phyloP scores from a whole-genome alignment of 2,888 invertebrate species.

The Flabesymbios commensalis region DNA sequence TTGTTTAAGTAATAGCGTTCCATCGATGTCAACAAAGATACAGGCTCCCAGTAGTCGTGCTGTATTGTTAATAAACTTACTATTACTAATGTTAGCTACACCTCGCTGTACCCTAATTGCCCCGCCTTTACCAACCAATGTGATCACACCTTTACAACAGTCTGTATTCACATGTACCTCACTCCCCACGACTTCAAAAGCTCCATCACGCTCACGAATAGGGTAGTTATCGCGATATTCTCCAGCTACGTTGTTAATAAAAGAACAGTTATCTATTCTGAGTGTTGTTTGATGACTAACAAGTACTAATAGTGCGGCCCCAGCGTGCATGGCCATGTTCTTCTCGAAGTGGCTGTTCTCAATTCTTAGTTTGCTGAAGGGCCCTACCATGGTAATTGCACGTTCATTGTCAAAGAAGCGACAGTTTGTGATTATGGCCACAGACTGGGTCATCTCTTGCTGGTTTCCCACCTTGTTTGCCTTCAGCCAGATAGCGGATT shows the following conservation, averaged over 20 bases:
- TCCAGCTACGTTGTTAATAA: constrained; percentile 30
- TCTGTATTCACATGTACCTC: constrained; percentile 31
- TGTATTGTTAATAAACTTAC: constrained; percentile 30
- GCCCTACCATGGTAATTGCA: constrained; percentile 29
- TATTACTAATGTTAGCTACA: constrained; percentile 15
- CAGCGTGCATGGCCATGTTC: constrained; percentile 36
- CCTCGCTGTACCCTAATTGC: constrained; percentile 32
- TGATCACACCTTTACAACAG: constrained; percentile 35
- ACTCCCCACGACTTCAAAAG: constrained; percentile 20
- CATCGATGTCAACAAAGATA: constrained; percentile 34
- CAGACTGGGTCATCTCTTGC: constrained; percentile 1
- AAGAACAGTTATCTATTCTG: constrained; percentile 23
- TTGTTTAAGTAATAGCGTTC: constrained; percentile 15
- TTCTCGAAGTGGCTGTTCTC: constrained; percentile 15
- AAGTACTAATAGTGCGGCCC: constrained; percentile 30
- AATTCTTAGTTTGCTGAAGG: constrained; percentile 17
- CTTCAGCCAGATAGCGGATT: constrained; percentile 33
- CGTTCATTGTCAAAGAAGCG: constrained; percentile 31
- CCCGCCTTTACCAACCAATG: constrained; percentile 36
- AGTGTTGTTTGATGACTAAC: constrained; percentile 6
- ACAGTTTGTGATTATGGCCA: constrained; percentile 20
- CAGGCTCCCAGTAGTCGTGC: constrained; percentile 33
- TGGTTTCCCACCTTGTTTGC: not conserved
- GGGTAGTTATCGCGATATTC: constrained; percentile 23
- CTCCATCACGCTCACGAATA: constrained; percentile 17